Conservation (phyloP, 2,113 vertebrate species). For the Miniopterus natalensis region DNA sequence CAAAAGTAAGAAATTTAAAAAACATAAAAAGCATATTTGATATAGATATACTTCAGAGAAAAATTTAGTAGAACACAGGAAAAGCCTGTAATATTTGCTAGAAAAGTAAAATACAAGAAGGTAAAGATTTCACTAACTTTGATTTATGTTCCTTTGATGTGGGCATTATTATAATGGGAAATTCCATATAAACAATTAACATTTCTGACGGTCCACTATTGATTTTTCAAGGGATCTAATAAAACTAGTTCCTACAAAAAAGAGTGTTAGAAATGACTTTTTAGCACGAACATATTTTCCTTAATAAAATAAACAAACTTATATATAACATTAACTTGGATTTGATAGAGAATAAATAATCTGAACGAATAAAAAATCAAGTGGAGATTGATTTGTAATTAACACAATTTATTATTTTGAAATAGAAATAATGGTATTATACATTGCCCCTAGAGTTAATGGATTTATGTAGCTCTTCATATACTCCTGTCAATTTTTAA, state of each 20-base stretch:
- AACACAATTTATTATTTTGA: not conserved
- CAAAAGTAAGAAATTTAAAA: not conserved
- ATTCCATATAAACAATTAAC: not conserved
- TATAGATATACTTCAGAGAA: not conserved
- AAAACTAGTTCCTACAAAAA: not conserved
- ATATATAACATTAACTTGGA: not conserved
- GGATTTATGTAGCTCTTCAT: not conserved
- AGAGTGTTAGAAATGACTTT: not conserved
- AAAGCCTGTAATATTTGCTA: not conserved
- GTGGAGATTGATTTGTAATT: not conserved
- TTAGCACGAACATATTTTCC: not conserved
- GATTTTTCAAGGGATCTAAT: not conserved
- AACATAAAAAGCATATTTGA: not conserved
- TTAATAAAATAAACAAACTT: not conserved
- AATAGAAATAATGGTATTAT: not conserved
- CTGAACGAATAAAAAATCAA: not conserved
- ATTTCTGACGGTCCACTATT: not conserved
- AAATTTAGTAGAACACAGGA: not conserved
- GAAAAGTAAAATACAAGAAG: not conserved
- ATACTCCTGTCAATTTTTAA: not conserved
- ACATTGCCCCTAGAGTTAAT: not conserved
- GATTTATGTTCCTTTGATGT: not conserved
- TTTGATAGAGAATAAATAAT: not conserved
- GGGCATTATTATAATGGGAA: not conserved
- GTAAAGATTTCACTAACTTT: not conserved